Evolutionary conservation across 1,140 invertebrate genomes (phyloP), one percentile per base, ranked within the genome.

Genomic region (Cydia amplana): DNA sequence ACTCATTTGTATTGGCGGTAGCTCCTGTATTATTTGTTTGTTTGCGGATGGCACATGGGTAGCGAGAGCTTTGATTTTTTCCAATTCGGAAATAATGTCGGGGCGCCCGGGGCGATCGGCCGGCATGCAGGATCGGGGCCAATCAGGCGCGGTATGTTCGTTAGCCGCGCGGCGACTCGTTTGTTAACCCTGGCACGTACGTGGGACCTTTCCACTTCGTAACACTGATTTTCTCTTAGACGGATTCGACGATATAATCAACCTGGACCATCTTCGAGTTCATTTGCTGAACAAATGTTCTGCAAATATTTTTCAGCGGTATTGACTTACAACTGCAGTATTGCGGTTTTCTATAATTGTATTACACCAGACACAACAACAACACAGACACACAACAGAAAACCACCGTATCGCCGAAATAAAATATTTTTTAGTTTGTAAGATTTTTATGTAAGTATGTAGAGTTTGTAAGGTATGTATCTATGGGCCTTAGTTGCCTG

Each of bases 1-100:
- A 78, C 87, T 92, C 91, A 92, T 92, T 90, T 89, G 89, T 92
- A 92, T 92, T 92, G 89, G 88, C 82, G 81, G 85, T 74, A 82
- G 84, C 65, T 83, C 83, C 81, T 83, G 86, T 89, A 89, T 92
- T 91, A 91, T 92, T 91, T 92, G 86, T 91, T 91, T 92, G 88
- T 91, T 92, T 91, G 87, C 85, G 84, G 84, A 89, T 89, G 87
- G 86, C 85, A 83, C 83, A 87, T 89, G 88, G 80, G 85, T 82
- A 85, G 82, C 81, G 82, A 77, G 77, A 84, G 87, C 87, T 91
- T 89, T 91, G 89, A 91, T 91, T 92, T 92, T 92, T 92, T 90
- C 86, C 86, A 85, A 90, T 91, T 88, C 87, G 86, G 85, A 89
- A 86, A 87, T 92, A 91, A 91, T 91, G 87, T 86, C 88, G 84